These are phyloP conservation scores for Phengaris arion DNA, from an alignment of 2,888 invertebrate genomes.

Conservation along the genomic window DNA sequence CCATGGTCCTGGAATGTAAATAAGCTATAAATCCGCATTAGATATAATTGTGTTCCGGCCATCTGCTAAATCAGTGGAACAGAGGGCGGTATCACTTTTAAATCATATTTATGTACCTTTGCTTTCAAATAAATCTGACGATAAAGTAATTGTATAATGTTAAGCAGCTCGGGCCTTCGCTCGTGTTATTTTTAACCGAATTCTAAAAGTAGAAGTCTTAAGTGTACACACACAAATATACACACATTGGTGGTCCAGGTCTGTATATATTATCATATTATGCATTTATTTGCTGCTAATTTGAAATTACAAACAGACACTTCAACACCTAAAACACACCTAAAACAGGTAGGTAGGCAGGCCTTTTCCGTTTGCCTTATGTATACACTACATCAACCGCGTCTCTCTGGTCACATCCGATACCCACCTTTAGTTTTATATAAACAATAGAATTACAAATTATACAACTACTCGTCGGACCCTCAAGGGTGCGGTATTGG, in stretches of 20 bases:
- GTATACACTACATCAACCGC: background rate
- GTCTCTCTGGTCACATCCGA: background rate
- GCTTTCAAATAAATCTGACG: background rate
- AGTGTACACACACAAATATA: too few species aligned
- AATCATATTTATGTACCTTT: background rate
- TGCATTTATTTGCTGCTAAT: too few species aligned
- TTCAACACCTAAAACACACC: too few species aligned
- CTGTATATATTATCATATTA: too few species aligned
- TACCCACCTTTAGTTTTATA: conserved; percentile 5
- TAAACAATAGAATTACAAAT: conserved; percentile 3
- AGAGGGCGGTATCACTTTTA: conserved; percentile 25
- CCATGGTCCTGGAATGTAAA: conserved; percentile 46
- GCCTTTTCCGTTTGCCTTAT: background rate
- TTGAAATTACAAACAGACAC: too few species aligned
- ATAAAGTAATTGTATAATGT: background rate
- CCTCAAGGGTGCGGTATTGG: conserved; percentile 9
- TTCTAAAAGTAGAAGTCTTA: too few species aligned
- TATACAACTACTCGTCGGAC: conserved; percentile 8
- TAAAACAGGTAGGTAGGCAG: too few species aligned
- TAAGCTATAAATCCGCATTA: conserved; percentile 56
- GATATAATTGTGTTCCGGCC: conserved; percentile 48
- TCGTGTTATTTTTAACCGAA: background rate
- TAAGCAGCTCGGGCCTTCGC: background rate
- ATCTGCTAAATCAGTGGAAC: conserved; percentile 63
- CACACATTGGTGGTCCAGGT: too few species aligned